phyloP scores from a whole-genome alignment of 2,113 vertebrate species.

The Dipodomys merriami region DNA sequence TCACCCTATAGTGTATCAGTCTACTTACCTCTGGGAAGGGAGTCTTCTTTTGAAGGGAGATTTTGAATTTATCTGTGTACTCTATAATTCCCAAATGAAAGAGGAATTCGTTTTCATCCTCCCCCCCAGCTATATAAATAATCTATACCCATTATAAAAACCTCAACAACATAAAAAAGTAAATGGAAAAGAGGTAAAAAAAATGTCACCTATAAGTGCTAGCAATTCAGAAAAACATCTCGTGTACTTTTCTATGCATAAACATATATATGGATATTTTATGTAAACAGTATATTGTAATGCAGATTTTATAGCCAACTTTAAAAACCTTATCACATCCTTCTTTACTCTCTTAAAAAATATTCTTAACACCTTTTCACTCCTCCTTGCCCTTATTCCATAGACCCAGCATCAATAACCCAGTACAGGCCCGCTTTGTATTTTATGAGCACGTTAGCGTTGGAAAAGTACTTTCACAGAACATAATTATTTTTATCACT shows the following conservation, averaged over 20 bases:
- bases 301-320: slow-evolving; percentile 37
- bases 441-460: background rate
- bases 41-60: background rate
- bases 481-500: background rate
- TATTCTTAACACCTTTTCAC: background rate
- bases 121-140: slow-evolving; percentile 30
- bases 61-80: background rate
- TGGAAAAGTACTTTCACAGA: slow-evolving; percentile 24
- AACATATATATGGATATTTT: slow-evolving; percentile 33
- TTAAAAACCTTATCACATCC: background rate
- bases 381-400: background rate
- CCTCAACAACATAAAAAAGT: slow-evolving; percentile 28
- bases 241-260: slow-evolving; percentile 10
- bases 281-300: slow-evolving; percentile 41
- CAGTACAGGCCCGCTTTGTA: background rate
- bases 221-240: slow-evolving; percentile 1
- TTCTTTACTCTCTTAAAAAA: background rate
- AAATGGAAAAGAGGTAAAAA: slow-evolving; percentile 60
- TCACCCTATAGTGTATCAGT: no score
- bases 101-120: background rate
- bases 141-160: slow-evolving; percentile 44
- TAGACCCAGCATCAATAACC: slow-evolving; percentile 17
- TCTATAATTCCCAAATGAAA: slow-evolving; percentile 10
- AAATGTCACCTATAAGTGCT: background rate
- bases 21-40: no score